Conservation (phyloP, 2,113 vertebrate genomes). For the Notothenia coriiceps region DNA sequence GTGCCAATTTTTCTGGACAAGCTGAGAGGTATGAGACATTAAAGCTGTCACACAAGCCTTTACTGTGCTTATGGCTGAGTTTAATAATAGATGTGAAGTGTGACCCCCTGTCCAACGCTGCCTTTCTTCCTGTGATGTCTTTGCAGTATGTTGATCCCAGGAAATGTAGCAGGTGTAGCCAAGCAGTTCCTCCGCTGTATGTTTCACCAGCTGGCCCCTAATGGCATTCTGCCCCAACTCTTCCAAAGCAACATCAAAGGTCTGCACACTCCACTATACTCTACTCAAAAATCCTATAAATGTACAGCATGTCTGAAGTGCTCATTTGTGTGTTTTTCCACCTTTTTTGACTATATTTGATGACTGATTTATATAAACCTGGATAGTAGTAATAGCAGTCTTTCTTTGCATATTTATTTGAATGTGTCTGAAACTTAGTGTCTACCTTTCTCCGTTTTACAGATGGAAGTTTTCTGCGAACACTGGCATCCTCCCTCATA, state of each 20-base stretch:
- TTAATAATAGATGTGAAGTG: slow-evolving; percentile 58
- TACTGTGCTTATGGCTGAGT: slow-evolving; percentile 28
- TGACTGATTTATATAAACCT: background rate
- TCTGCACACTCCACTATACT: slow-evolving; percentile 59
- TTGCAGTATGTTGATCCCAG: slow-evolving; percentile 95
- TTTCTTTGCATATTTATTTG: background rate
- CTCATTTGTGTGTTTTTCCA: background rate
- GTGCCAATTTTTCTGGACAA: slow-evolving; percentile 95
- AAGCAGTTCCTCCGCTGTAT: slow-evolving; percentile 98
- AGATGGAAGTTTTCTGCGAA: slow-evolving; percentile 97
- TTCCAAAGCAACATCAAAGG: slow-evolving; percentile 99
- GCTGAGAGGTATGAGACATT: slow-evolving; percentile 92
- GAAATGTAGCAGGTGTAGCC: slow-evolving; percentile 97
- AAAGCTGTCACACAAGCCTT: slow-evolving; percentile 21
- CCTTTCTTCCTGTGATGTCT: slow-evolving; percentile 45
- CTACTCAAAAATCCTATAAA: background rate
- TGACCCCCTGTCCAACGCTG: slow-evolving; percentile 20
- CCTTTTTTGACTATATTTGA: background rate
- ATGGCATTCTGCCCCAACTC: slow-evolving; percentile 97
- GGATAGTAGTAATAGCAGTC: too few relatives aligned
- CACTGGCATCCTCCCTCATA: slow-evolving; percentile 92
- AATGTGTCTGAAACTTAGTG: background rate
- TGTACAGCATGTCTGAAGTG: background rate
- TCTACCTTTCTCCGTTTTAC: slow-evolving; percentile 51
- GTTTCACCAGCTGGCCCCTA: slow-evolving; percentile 97